These are phyloP conservation scores for Accipiter cooperii DNA, from an alignment of 2,113 vertebrate species.

Conservation along the genomic window DNA sequence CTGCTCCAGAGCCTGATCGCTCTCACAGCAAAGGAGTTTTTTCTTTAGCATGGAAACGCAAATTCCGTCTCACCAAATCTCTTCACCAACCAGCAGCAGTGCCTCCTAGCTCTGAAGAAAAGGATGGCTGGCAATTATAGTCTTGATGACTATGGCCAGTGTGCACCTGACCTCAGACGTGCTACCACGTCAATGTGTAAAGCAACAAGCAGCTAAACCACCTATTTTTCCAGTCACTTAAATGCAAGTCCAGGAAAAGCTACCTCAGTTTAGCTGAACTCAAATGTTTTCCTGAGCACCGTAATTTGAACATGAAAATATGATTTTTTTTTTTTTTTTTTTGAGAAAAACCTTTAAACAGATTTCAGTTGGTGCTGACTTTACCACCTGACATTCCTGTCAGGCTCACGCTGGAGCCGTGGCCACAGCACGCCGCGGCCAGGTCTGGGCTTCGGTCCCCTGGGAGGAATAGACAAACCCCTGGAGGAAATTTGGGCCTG, in stretches of 20 bases:
- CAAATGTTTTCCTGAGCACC: neutral
- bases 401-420: neutral
- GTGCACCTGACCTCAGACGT: neutral
- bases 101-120: neutral
- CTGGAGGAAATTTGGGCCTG: neutral
- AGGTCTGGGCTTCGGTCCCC: neutral
- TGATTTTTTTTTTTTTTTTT: neutral
- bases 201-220: neutral
- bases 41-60: neutral
- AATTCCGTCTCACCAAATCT: neutral
- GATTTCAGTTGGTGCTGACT: neutral
- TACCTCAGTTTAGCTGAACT: neutral
- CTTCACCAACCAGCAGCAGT: neutral
- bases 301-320: neutral
- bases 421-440: rapidly evolving
- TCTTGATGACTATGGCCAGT: rapidly evolving
- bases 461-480: neutral
- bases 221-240: neutral
- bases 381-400: neutral
- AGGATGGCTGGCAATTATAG: neutral
- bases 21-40: neutral
- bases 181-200: neutral
- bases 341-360: neutral
- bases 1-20: neutral
- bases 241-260: neutral